Conservation (phyloP, 2,797 vertebrate genomes). For the Buphagus erythrorhynchus region DNA sequence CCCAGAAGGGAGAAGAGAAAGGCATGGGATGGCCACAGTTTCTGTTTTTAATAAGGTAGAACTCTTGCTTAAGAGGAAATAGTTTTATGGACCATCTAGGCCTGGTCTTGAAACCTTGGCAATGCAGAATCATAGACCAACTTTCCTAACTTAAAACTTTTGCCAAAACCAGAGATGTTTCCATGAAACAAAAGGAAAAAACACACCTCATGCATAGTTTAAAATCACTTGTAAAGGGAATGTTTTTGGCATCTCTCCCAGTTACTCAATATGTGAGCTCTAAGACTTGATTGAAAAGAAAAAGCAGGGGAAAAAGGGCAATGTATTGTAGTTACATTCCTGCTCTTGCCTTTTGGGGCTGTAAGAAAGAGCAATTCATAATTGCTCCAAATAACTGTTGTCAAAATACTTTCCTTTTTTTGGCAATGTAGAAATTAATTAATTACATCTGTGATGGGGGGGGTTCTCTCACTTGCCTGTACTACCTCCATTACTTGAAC, state of each 20-base stretch:
- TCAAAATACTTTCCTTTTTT: constrained; percentile 48
- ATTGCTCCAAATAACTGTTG: constrained; percentile 56
- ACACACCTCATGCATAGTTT: constrained; percentile 48
- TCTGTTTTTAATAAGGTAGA: constrained; percentile 50
- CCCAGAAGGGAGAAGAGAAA: neutral
- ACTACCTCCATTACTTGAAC: neutral
- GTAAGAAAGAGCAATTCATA: constrained; percentile 51
- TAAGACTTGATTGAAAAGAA: constrained; percentile 49
- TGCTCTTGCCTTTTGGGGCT: constrained; percentile 35
- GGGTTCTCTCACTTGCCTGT: neutral
- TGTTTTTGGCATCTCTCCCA: constrained; percentile 60
- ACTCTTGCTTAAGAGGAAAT: constrained; percentile 42
- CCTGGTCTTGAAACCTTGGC: constrained; percentile 49
- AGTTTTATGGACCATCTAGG: constrained; percentile 50
- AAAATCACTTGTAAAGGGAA: constrained; percentile 59
- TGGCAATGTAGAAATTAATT: constrained; percentile 38
- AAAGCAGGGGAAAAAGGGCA: constrained; percentile 28
- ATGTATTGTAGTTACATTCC: constrained; percentile 28
- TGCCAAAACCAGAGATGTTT: constrained; percentile 65
- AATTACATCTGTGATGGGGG: neutral
- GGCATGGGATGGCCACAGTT: neutral
- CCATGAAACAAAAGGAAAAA: constrained; percentile 66
- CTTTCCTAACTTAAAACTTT: constrained; percentile 65
- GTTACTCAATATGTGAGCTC: constrained; percentile 60
- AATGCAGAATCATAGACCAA: constrained; percentile 37